These are phyloP conservation scores for Umimayanthus kanabou DNA, from an alignment of 92 coral and sea anemone species.

Conservation along the genomic window DNA sequence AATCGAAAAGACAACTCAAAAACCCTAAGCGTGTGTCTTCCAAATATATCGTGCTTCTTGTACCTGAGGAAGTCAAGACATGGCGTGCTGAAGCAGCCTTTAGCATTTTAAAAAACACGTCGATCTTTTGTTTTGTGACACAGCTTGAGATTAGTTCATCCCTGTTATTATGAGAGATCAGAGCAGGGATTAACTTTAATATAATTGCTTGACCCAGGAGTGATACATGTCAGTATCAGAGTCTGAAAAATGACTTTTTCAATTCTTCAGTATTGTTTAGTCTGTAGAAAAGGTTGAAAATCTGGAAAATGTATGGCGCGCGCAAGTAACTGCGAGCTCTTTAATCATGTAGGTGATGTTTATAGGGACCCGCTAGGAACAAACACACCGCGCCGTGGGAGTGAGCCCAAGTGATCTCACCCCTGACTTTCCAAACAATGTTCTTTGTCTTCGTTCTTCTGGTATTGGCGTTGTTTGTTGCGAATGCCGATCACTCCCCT, in stretches of 20 bases:
- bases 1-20: neutral
- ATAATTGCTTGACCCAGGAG: neutral
- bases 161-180: neutral
- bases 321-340: neutral
- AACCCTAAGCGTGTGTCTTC: neutral
- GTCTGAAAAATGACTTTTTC: neutral
- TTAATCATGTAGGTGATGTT: neutral
- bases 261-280: neutral
- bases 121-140: neutral
- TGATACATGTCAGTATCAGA: neutral
- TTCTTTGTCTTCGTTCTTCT: neutral
- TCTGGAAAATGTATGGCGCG: neutral
- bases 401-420: neutral
- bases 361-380: neutral
- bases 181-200: neutral
- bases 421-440: neutral
- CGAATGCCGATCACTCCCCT: neutral
- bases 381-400: neutral
- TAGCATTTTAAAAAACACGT: neutral
- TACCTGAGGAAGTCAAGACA: neutral
- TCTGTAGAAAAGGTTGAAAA: neutral
- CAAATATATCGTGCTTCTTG: neutral
- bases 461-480: neutral
- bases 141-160: neutral
- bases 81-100: neutral